A percentile compares a stretch with the other conserved stretches of the same genome.
Evolutionary conservation across 1,140 invertebrate genomes (phyloP).

Genomic region (Charaxes varanes): DNA sequence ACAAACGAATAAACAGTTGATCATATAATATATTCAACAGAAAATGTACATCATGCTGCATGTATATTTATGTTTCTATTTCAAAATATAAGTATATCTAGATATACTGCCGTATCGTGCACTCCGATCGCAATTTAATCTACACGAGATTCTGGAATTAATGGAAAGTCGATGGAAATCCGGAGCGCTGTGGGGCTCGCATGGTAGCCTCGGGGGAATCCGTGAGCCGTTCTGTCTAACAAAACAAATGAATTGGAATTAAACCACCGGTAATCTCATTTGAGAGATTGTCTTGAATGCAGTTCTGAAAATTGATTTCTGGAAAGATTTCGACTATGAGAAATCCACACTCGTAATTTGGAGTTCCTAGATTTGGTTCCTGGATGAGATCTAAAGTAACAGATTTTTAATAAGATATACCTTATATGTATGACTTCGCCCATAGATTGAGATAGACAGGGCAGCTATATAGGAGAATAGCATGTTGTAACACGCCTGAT

Average conservation of each 20-base stretch:
- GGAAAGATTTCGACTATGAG: not conserved
- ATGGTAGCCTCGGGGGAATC: conserved; percentile 8
- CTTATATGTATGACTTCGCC: no score
- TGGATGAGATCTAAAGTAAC: no score
- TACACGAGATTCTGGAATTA: conserved; percentile 12
- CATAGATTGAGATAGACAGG: no score
- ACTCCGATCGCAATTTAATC: conserved; percentile 9
- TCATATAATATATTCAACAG: no score
- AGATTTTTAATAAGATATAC: no score
- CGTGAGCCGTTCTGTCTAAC: conserved; percentile 14
- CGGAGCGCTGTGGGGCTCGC: conserved; percentile 8
- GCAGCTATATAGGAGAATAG: no score
- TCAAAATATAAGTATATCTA: no score
- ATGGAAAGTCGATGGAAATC: conserved; percentile 15
- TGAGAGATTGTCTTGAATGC: conserved; percentile 3
- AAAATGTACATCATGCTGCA: no score
- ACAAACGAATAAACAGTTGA: no score
- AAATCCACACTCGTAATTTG: not conserved
- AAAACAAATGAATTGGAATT: conserved; percentile 34
- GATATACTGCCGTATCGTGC: no score
- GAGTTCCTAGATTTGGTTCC: not conserved
- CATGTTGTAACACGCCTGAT: no score
- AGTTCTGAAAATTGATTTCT: not conserved
- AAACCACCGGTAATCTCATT: conserved; percentile 21
- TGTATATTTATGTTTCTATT: no score